These are phyloP conservation scores for Antheraea yamamai DNA, from an alignment of 2,888 invertebrate species.

Conservation along the genomic window DNA sequence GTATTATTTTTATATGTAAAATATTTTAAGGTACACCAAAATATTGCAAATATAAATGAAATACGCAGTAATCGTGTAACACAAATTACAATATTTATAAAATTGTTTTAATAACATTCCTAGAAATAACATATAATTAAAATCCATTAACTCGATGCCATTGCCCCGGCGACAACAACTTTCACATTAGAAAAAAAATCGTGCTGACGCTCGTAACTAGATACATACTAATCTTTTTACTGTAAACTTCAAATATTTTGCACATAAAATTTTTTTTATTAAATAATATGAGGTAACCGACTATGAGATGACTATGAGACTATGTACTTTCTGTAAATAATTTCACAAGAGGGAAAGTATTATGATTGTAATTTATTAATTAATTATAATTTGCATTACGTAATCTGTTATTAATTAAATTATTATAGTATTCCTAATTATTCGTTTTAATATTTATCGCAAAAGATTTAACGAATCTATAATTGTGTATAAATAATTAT, in stretches of 20 bases:
- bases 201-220: not conserved
- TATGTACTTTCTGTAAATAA: not conserved
- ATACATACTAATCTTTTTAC: not conserved
- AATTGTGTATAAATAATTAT: too few relatives aligned
- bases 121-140: not conserved
- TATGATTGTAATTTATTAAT: not conserved
- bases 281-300: not conserved
- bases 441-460: too few relatives aligned
- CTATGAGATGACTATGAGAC: not conserved
- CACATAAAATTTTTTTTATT: not conserved
- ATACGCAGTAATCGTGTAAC: not conserved
- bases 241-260: not conserved
- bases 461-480: too few relatives aligned
- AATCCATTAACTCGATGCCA: not conserved
- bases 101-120: not conserved
- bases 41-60: not conserved
- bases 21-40: not conserved
- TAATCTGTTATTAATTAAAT: too few relatives aligned
- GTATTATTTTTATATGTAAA: too few relatives aligned
- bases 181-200: constrained; percentile 3
- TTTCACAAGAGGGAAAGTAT: not conserved
- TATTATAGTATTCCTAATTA: too few relatives aligned
- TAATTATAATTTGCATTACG: too few relatives aligned
- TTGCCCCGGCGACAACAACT: not conserved
- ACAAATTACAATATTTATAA: not conserved